A percentile compares a stretch with the other conserved stretches of the same genome.
These are phyloP conservation scores for Sciaenops ocellatus DNA, from an alignment of 2,797 vertebrate species.

Conservation along the genomic window DNA sequence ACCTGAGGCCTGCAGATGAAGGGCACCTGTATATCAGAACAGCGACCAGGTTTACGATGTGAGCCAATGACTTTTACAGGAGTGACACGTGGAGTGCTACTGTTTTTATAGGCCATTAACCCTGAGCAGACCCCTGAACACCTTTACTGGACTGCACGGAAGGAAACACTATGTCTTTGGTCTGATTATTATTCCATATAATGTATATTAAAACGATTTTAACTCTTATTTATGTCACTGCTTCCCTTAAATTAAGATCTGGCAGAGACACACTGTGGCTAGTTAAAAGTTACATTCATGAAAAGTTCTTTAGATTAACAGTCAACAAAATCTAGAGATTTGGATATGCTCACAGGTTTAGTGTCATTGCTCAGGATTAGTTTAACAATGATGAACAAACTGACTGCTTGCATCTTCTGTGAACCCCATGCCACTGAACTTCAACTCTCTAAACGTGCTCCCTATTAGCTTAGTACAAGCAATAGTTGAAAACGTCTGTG, in stretches of 20 bases:
- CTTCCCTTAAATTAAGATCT: not conserved
- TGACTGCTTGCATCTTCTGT: not conserved
- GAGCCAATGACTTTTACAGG: conserved; percentile 65
- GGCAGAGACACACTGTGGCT: not conserved
- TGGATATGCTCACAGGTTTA: conserved; percentile 4
- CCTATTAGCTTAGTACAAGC: conserved; percentile 6
- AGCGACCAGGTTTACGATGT: conserved; percentile 61
- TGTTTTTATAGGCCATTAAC: conserved; percentile 67
- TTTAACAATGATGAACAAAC: not conserved
- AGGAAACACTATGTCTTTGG: conserved; percentile 39
- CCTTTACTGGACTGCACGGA: conserved; percentile 42
- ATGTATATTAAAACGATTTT: conserved; percentile 3
- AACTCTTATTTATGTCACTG: conserved; percentile 1
- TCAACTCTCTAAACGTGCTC: conserved; percentile 31
- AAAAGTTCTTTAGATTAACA: not conserved
- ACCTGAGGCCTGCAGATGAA: conserved; percentile 48
- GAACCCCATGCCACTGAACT: conserved; percentile 2
- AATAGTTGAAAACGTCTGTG: conserved; percentile 9
- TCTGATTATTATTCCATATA: conserved; percentile 13
- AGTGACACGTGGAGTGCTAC: conserved; percentile 47
- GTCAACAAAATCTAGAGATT: not conserved
- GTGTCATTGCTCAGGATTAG: not conserved
- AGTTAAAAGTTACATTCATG: not conserved
- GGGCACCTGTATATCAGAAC: conserved; percentile 56
- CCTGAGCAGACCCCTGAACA: conserved; percentile 59